Base-by-base conservation (phyloP, 2,888 invertebrate genomes). In the Polymixis lichenea region DNA sequence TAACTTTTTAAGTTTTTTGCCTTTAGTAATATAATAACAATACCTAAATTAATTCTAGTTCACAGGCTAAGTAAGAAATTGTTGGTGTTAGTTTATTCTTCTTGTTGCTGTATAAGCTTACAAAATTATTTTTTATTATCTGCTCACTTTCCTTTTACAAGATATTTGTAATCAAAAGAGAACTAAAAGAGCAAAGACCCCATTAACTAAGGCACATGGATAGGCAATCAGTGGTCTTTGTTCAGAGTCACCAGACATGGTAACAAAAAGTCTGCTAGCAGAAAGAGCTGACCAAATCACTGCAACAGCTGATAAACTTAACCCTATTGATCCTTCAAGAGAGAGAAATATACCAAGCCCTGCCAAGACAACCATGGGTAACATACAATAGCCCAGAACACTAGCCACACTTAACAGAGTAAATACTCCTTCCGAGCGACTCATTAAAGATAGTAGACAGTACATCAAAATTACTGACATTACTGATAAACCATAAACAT, bases 401-500 rank as follows among this genome's bases (percentile, higher is more conserved):
- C 98, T 98, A 1, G 98, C 98, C 9, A 98, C 98, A 89, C 98
- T 98, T 9, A 98, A 97, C 67, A 98, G 89, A 15, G 98, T 98
- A 89, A 98, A 98, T 25, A 98, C 97, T 75, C 97, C 97, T 88
- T 97, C 97, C 46, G 97, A 94, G 22, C 97, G 97, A 83, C 96
- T 95, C 99, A 99, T 99, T 86, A 99, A 94, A 83, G 98, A 98
- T 66, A 99, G 95, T 72, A 99, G 95, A 86, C 97, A 97, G 92
- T 99, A 99, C 98, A 99, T 99, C 82, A 99, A 97, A 73, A 99
- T 95, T 88, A 99, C 99, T 55, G 99, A 99, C 87, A 99, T 97
- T 66, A 98, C 97, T 22, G 99, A 99, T 76, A 99, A 97, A 5
- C 99, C 99, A 95, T 99, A 99, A 79, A 99, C 98, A 96, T 99